Conservation (phyloP, 2,797 vertebrate genomes). For the Arctocebus calabarensis region DNA sequence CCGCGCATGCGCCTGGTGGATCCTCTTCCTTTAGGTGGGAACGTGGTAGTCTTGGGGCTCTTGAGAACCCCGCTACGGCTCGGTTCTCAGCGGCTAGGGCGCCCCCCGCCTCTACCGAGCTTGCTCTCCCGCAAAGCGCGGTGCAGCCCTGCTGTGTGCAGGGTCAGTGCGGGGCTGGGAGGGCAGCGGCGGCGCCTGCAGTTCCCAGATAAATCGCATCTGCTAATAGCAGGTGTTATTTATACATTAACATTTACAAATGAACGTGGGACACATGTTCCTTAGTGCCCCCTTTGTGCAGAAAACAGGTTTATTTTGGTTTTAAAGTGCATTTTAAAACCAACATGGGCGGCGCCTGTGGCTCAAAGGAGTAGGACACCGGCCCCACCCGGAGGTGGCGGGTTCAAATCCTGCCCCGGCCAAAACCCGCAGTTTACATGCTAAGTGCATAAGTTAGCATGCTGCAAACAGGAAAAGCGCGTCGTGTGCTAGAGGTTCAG, state of each 20-base stretch:
- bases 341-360: not conserved
- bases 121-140: fast-evolving
- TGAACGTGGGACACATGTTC: not conserved
- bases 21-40: fast-evolving
- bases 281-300: not conserved
- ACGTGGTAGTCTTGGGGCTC: fast-evolving
- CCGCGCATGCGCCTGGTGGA: fast-evolving
- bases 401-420: too few species aligned
- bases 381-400: too few species aligned
- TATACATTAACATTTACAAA: not conserved
- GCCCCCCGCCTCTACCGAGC: fast-evolving
- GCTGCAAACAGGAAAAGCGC: not conserved
- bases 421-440: not conserved
- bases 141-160: not conserved
- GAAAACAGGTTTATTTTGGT: not conserved
- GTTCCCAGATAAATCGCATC: not conserved
- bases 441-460: fast-evolving
- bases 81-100: too few species aligned
- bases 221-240: not conserved
- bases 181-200: too few species aligned
- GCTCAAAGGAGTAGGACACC: too few species aligned
- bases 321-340: not conserved
- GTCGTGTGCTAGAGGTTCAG: not conserved
- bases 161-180: too few species aligned
- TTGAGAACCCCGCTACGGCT: fast-evolving